Conservation (phyloP, 2,888 invertebrate genomes). For the Clusia tigrina region DNA sequence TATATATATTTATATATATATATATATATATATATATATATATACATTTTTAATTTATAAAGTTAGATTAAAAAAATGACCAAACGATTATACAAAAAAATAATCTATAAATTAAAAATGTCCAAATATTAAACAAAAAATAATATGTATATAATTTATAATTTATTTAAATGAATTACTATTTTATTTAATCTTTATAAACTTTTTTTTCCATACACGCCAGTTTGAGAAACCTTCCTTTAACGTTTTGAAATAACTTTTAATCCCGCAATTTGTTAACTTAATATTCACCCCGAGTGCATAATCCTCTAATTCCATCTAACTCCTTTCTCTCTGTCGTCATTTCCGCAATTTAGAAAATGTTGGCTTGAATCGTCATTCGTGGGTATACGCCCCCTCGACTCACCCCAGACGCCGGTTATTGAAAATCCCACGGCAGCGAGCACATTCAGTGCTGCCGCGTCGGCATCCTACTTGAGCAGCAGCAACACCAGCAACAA, state of each 20-base stretch:
- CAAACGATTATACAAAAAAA: too few relatives aligned
- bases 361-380: conserved; percentile 95
- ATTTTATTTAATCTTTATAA: neutral
- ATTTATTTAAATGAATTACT: neutral
- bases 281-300: neutral
- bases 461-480: conserved; percentile 21
- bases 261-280: neutral
- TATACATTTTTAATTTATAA: too few relatives aligned
- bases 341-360: conserved; percentile 60
- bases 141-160: neutral
- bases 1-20: too few relatives aligned
- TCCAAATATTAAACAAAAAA: neutral
- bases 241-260: neutral
- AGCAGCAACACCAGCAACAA: conserved; percentile 37
- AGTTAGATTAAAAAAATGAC: too few relatives aligned
- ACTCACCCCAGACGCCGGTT: conserved; percentile 84
- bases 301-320: neutral
- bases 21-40: too few relatives aligned
- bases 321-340: neutral
- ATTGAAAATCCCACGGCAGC: conserved; percentile 66
- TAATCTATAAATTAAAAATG: too few relatives aligned
- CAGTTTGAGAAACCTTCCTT: too few relatives aligned
- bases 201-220: conserved; percentile 1
- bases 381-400: conserved; percentile 83
- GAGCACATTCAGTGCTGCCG: conserved; percentile 26